These are phyloP conservation scores for Archivesica marissinica DNA, from an alignment of 1,140 invertebrate genomes.

Conservation along the genomic window DNA sequence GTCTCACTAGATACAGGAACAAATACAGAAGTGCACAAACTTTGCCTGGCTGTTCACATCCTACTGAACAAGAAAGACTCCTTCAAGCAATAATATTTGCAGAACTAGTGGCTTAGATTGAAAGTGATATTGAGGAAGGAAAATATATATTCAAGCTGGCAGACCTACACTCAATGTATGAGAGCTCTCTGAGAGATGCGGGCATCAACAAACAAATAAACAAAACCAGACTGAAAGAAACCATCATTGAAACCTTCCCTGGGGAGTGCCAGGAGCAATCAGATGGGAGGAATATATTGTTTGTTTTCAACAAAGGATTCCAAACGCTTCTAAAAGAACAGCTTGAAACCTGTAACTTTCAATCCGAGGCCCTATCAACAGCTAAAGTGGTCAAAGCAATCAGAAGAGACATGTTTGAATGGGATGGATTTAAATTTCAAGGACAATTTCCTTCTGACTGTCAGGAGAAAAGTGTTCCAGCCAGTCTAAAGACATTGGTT, in stretches of 20 bases:
- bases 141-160: conserved; percentile 43
- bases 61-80: conserved; percentile 10
- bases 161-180: conserved; percentile 44
- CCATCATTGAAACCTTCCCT: conserved; percentile 39
- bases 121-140: background rate
- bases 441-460: background rate
- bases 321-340: background rate
- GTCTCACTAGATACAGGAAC: conserved; percentile 41
- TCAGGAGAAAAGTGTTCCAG: background rate
- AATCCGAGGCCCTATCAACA: conserved; percentile 47
- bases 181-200: conserved; percentile 46
- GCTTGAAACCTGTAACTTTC: conserved; percentile 39
- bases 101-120: conserved; percentile 45
- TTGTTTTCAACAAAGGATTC: conserved; percentile 51
- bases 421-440: too few species aligned
- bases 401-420: background rate
- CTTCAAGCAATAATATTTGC: too few species aligned
- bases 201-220: background rate
- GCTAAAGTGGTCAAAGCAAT: background rate
- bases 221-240: conserved; percentile 59
- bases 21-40: background rate
- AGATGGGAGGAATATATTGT: conserved; percentile 56
- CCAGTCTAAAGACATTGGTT: background rate
- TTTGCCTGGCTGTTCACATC: background rate
- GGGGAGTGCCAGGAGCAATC: conserved; percentile 34